These are phyloP conservation scores for Drosophila pseudotalamancana DNA, from an alignment of 2,888 invertebrate species.

Conservation along the genomic window DNA sequence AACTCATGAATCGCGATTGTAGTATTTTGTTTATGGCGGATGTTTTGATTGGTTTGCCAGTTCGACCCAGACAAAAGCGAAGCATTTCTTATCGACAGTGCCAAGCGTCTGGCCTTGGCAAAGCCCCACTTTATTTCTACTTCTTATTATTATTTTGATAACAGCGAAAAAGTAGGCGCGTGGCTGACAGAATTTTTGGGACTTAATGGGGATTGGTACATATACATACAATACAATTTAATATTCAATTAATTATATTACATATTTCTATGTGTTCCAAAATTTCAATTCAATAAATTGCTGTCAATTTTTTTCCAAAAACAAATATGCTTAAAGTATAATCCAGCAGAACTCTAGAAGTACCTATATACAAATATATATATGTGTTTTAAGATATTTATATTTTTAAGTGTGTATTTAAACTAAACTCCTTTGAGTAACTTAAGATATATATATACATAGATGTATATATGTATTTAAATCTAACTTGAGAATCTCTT, in stretches of 20 bases:
- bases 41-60: slow-evolving; percentile 49
- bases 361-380: slow-evolving; percentile 14
- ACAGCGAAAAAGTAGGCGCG: slow-evolving; percentile 11
- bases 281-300: slow-evolving; percentile 53
- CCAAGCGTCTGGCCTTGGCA: slow-evolving; percentile 46
- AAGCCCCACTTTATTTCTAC: not conserved
- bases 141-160: slow-evolving; percentile 29
- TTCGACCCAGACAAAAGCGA: slow-evolving; percentile 13
- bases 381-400: slow-evolving; percentile 48
- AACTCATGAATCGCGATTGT: slow-evolving; percentile 20
- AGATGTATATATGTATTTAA: slow-evolving; percentile 26
- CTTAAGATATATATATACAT: slow-evolving; percentile 25
- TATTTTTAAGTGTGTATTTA: slow-evolving; percentile 29
- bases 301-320: slow-evolving; percentile 60
- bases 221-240: slow-evolving; percentile 16
- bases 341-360: slow-evolving; percentile 23
- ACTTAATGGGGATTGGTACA: not conserved
- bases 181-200: not conserved
- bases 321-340: slow-evolving; percentile 25
- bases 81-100: slow-evolving; percentile 28
- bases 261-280: slow-evolving; percentile 61
- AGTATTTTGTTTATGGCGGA: slow-evolving; percentile 55
- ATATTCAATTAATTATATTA: slow-evolving; percentile 11
- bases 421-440: slow-evolving; percentile 49
- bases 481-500: slow-evolving; percentile 56